Conservation (phyloP, 1,140 invertebrate genomes). For the Whitmania pigra region DNA sequence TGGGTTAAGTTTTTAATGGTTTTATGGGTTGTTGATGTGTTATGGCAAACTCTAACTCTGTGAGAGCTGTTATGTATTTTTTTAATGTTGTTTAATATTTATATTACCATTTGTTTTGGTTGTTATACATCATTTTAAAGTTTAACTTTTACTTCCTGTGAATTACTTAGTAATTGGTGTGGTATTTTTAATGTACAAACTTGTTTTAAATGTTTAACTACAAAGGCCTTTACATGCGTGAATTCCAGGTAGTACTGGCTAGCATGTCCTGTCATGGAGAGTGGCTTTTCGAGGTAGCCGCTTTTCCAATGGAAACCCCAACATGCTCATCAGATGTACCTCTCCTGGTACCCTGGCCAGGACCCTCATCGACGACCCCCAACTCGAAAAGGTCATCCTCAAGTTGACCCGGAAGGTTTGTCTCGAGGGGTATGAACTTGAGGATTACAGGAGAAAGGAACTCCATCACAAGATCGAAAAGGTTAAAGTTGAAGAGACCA, state of each 20-base stretch:
- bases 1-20: no score
- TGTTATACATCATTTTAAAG: not conserved
- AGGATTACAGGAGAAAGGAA: slow-evolving; percentile 63
- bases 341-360: slow-evolving; percentile 60
- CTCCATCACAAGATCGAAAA: slow-evolving; percentile 8
- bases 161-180: no score
- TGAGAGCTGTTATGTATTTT: not conserved
- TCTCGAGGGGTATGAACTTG: slow-evolving; percentile 78
- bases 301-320: slow-evolving; percentile 78
- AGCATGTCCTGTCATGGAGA: slow-evolving; percentile 89
- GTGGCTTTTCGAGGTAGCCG: slow-evolving; percentile 84
- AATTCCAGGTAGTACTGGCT: slow-evolving; percentile 65
- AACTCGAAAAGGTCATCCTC: slow-evolving; percentile 53
- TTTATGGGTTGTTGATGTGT: no score
- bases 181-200: no score
- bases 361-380: slow-evolving; percentile 71
- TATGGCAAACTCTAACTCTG: no score
- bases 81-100: not conserved
- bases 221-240: no score
- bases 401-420: slow-evolving; percentile 55
- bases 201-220: no score
- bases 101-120: not conserved
- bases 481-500: not conserved
- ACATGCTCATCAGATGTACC: slow-evolving; percentile 74
- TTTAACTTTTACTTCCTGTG: no score